Conservation (phyloP, 2,888 invertebrate species). For the Synergus gifuensis region DNA sequence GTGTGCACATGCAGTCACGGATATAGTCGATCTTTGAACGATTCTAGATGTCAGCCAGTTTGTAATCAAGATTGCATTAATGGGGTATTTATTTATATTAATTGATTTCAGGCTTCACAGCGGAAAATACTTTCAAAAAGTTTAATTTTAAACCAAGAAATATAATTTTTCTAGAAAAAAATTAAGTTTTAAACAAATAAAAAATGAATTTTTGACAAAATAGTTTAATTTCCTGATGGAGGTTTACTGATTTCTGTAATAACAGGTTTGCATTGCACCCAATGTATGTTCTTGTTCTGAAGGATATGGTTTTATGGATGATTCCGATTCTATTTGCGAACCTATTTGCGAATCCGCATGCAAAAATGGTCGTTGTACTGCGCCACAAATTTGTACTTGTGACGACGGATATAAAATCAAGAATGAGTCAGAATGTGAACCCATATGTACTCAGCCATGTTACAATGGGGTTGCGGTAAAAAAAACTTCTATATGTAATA, state of each 20-base stretch:
- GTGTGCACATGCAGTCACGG: slow-evolving; percentile 54
- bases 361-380: slow-evolving; percentile 76
- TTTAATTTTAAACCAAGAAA: no score
- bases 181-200: no score
- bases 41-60: slow-evolving; percentile 59
- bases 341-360: slow-evolving; percentile 71
- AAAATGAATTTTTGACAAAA: neutral
- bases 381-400: slow-evolving; percentile 73
- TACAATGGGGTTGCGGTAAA: slow-evolving; percentile 58
- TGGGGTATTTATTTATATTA: slow-evolving; percentile 48
- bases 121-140: no score
- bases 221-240: no score
- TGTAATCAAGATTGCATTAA: slow-evolving; percentile 63
- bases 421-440: slow-evolving; percentile 55
- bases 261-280: slow-evolving; percentile 31
- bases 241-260: neutral
- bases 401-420: slow-evolving; percentile 62
- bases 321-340: slow-evolving; percentile 57
- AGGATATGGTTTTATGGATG: slow-evolving; percentile 14
- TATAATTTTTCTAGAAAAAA: no score
- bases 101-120: no score
- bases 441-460: slow-evolving; percentile 66
- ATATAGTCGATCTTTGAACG: slow-evolving; percentile 42
- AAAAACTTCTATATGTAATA: neutral
- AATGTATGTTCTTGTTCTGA: slow-evolving; percentile 29